Base-by-base conservation (phyloP, 2,113 vertebrate species). In the Peromyscus californicus region DNA sequence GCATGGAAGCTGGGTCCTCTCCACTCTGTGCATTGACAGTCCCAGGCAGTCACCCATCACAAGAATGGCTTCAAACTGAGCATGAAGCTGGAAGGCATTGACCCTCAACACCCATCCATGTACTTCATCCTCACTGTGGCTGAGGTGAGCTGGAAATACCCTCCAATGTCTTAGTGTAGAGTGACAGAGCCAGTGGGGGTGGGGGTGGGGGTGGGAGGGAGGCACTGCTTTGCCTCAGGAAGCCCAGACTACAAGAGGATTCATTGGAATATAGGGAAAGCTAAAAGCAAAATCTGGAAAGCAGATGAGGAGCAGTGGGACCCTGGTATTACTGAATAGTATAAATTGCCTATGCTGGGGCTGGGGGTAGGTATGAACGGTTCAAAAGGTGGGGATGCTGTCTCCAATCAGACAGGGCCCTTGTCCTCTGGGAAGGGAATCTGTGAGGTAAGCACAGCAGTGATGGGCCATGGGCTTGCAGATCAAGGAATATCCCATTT, bases 71-170 rank as follows among this genome's bases (percentile, higher is more conserved):
- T 99, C 97, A 99, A 99, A 96, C 99, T 99, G 98, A 99, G 99
- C n/a, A 99, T 99, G 99, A 99, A 99, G 97, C 98, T 99, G 98
- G 99, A 99, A 97, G 99, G 99, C 75, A 99, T 99, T 0, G 99
- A 99, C 98, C 99, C 99, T 0, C 99, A 99, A 93, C 99, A 99
- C 96, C 99, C 99, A 0, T 99, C 99, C 33, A 99, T 99, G 99
- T 99, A 99, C 98, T 99, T 99, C 88, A 99, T 99, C 97, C 99
- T 99, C 97, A 99, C 99, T 0, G 99, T 99, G 98, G 99, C 99
- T 1, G 99, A 99, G 99, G 99, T 99, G 85, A 98, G 99, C 85
- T 8, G 42, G 70, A 13, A 4, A n/a, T 57, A 0, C 17, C 5
- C 13, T 57, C 61, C 65, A 17, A 10, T 26, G 16, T 57, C n/a